Evolutionary conservation across 1,140 invertebrate genomes (phyloP), one percentile per base, ranked within the genome.

Genomic region (Nasonia longicornis): DNA sequence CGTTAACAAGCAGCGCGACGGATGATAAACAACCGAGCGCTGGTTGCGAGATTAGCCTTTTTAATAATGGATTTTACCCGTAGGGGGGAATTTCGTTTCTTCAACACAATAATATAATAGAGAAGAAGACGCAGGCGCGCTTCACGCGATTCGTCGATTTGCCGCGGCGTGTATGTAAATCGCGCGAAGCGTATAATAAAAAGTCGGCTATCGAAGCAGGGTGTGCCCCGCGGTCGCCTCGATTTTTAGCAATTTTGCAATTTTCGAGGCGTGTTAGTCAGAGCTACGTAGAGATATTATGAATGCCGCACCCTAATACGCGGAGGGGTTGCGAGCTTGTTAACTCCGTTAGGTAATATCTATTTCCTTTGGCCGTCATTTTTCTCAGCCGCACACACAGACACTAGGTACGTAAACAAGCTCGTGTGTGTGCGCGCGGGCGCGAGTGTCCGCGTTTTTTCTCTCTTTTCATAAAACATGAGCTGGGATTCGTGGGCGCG

Each of bases 301-400:
- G 52, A 20, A 58, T n/a, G 83, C 84, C 85, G 85, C 85, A 81
- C 85, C 85, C 83, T 86, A 83, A 85, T 69, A 69, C 80, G 84
- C 80, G 84, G 84, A 77, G 83, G 83, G 79, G 84, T 84, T 84
- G 84, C 52, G 6, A 16, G 76, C 82, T 80, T 79, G 82, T 84
- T 84, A 84, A 79, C 67, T 80, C 80, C 76, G 82, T 85, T 87
- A 87, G 87, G 84, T 87, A 89, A 90, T 89, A 90, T 90, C 89
- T 90, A 89, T 90, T 90, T 89, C 87, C 88, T 87, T 70, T 76
- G 81, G 74, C 66, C 86, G 85, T 85, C 85, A 87, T 88, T 88
- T 87, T 87, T 87, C 86, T 88, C 52, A 14, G 16, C 52, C 16
- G 7, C 16, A n/a, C 16, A 58, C 20, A 48, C 12, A 48, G 1